Conservation (phyloP, 2,797 vertebrate species). For the Hippoglossus hippoglossus region DNA sequence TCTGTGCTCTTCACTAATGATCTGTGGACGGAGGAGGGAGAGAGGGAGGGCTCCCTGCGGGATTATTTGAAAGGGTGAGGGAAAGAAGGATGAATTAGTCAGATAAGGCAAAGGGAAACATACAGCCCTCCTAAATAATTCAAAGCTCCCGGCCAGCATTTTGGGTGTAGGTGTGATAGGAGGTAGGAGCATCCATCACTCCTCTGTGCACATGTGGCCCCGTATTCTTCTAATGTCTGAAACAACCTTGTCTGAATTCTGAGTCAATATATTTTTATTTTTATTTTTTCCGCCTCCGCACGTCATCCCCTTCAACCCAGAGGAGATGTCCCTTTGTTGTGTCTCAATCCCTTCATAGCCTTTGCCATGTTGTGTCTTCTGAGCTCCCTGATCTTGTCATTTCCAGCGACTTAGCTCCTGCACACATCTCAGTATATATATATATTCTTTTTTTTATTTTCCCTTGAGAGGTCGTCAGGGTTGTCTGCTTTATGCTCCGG, state of each 20-base stretch:
- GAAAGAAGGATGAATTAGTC: constrained; percentile 65
- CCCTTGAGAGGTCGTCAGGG: constrained; percentile 48
- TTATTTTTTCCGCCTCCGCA: constrained; percentile 43
- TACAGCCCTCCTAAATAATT: constrained; percentile 77
- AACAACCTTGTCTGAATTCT: constrained; percentile 69
- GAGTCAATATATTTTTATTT: constrained; percentile 43
- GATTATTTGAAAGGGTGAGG: constrained; percentile 65
- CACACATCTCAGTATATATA: constrained; percentile 35
- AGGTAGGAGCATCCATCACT: constrained; percentile 38
- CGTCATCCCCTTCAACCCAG: constrained; percentile 63
- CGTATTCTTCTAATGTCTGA: constrained; percentile 54
- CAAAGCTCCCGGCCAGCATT: constrained; percentile 56
- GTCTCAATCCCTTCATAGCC: constrained; percentile 65
- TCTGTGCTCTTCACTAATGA: constrained; percentile 76
- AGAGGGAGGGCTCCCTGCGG: constrained; percentile 62
- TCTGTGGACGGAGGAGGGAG: constrained; percentile 66
- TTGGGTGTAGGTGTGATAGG: constrained; percentile 24
- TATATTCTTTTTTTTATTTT: constrained; percentile 19
- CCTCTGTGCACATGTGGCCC: constrained; percentile 30
- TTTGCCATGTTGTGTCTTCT: constrained; percentile 49
- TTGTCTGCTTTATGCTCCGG: constrained; percentile 58
- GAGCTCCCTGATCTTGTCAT: constrained; percentile 44
- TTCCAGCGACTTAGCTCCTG: constrained; percentile 38
- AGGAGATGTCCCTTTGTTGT: constrained; percentile 64
- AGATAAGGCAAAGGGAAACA: constrained; percentile 58